Base-by-base conservation (phyloP, 2,888 invertebrate genomes). In the Latrodectus elegans region DNA sequence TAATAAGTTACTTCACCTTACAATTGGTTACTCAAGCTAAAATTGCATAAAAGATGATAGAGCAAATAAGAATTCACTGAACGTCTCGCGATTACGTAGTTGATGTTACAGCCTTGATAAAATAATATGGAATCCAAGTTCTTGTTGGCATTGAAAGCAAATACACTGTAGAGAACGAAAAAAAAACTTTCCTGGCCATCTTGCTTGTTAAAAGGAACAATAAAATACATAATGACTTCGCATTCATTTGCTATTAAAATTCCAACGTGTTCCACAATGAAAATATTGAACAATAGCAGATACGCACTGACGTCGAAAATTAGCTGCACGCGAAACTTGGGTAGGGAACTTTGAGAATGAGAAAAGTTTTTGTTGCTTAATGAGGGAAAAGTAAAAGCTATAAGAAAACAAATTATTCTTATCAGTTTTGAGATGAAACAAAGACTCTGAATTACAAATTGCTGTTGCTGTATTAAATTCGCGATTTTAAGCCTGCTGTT, bases 201-300 rank as follows among this genome's bases (percentile, higher is more conserved):
- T 38, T 38, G 38, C 38, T 60, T 60, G 60, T 60, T 60, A 60
- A 15, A n/a, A n/a, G 60, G 12, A 60, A 60, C 60, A 60, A 60
- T 60, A 60, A 60, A 60, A n/a, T 60, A 60, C 12, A n/a, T 60
- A 60, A 60, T 60, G 12, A n/a, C 60, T 67, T 68, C 52, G 15
- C 68, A 77, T 22, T 68, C 51, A 22, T 65, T n/a, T 12, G 15
- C 75, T 64, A 75, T 75, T 64, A 75, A 75, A 60, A 64, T 75
- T 75, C 75, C 64, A 64, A 17, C 8, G 60, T 60, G 49, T 11
- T 65, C 51, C 64, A 26, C 76, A 11, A 49, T 51, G 38, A 26
- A 64, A 65, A 38, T 22, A 38, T 49, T 26, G 68, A 77, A 77
- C 77, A 77, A 77, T 77, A 68, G 8, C 15, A 49, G 17, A 17